Percentiles rank a stretch among this genome's conserved stretches.
These are phyloP conservation scores for Acanthopagrus latus DNA, from an alignment of 2,797 vertebrate species.

Conservation along the genomic window DNA sequence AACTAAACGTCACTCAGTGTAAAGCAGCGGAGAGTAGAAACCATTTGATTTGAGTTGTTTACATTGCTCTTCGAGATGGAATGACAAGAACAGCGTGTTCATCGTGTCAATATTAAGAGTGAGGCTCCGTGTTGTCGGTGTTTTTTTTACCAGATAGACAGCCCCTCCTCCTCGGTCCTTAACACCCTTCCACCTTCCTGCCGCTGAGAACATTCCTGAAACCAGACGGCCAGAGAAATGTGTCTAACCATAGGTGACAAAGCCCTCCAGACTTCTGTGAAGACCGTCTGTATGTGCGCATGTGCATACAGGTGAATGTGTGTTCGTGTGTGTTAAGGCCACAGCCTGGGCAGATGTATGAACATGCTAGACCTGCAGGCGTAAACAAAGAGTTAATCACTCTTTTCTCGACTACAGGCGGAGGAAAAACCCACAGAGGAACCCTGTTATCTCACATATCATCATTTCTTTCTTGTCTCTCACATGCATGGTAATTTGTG, in stretches of 20 bases:
- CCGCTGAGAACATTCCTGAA: conserved; percentile 72
- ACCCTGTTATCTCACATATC: conserved; percentile 51
- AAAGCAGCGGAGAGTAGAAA: not conserved
- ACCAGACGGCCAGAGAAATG: conserved; percentile 69
- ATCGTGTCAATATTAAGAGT: conserved; percentile 19
- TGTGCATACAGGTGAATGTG: conserved; percentile 41
- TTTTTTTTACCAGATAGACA: conserved; percentile 62
- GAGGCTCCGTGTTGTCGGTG: conserved; percentile 4
- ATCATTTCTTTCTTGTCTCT: conserved; percentile 16
- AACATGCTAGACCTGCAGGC: conserved; percentile 70
- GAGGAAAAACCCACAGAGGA: conserved; percentile 57
- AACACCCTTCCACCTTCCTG: conserved; percentile 63
- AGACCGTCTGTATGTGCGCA: conserved; percentile 14
- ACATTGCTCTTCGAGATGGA: not conserved
- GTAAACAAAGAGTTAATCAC: conserved; percentile 78
- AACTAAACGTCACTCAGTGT: not conserved
- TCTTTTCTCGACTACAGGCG: conserved; percentile 40
- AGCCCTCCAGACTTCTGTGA: conserved; percentile 57
- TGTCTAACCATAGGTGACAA: conserved; percentile 73
- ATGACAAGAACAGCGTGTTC: conserved; percentile 11
- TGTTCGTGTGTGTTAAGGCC: conserved; percentile 40
- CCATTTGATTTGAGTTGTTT: conserved; percentile 10
- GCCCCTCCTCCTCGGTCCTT: conserved; percentile 39
- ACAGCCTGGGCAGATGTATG: conserved; percentile 64
- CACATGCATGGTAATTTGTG: conserved; percentile 31